phyloP scores from a whole-genome alignment of 2,888 invertebrate species.

The Thera britannica region DNA sequence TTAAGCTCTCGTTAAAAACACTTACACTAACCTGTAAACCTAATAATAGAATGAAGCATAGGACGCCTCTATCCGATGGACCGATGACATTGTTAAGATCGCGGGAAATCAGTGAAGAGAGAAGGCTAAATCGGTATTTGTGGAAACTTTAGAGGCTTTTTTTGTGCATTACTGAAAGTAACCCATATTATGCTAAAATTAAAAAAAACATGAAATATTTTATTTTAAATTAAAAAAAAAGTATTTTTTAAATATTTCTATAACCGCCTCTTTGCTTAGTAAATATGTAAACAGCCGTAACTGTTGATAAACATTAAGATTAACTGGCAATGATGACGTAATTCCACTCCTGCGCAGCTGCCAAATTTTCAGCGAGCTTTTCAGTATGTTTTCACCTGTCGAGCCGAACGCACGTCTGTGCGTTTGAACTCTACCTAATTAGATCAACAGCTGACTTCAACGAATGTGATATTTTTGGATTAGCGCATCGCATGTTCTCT shows the following conservation, averaged over 20 bases:
- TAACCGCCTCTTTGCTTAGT: background rate
- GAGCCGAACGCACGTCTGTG: conserved; percentile 41
- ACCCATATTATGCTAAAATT: too few species aligned
- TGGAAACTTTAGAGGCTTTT: too few species aligned
- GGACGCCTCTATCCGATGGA: too few species aligned
- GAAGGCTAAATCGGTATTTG: too few species aligned
- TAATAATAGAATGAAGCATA: too few species aligned
- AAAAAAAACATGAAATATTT: too few species aligned
- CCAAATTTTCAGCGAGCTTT: conserved; percentile 48
- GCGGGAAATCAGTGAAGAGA: too few species aligned
- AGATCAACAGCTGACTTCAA: conserved; percentile 18
- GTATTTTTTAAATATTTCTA: too few species aligned
- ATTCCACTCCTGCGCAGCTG: conserved; percentile 53
- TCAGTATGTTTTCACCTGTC: conserved; percentile 52
- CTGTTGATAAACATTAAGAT: conserved; percentile 1
- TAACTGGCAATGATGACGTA: conserved; percentile 41
- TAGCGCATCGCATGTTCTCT: conserved; percentile 9
- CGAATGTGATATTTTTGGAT: conserved; percentile 27
- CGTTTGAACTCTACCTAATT: conserved; percentile 17
- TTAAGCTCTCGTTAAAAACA: background rate
- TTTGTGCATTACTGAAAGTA: too few species aligned
- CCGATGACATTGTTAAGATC: too few species aligned
- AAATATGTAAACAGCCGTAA: background rate
- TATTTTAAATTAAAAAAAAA: too few species aligned
- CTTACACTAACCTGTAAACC: too few species aligned